Base-by-base conservation (phyloP, 2,797 vertebrate species). In the Otolemur crassicaudatus region DNA sequence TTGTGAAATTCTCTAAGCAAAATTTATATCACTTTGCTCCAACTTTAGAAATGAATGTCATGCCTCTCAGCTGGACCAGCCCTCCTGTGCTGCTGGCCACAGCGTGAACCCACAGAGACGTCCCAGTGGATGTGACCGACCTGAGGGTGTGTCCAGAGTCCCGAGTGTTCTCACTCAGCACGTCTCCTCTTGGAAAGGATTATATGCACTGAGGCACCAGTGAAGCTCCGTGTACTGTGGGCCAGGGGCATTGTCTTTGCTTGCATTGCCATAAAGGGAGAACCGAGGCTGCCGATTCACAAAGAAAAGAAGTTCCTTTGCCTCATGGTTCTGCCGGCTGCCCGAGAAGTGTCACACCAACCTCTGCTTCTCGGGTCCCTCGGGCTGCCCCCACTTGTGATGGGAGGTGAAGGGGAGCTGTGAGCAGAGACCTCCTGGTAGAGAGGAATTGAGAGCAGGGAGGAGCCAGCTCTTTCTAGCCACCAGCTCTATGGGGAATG, bases 151-250 rank as follows among this genome's bases (percentile, higher is more conserved):
- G 23, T 2, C 43, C 4, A 43, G 29, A 2, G 4, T 58, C 81
- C 14, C 0, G 6, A 16, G 7, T 2, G 4, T 22, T 27, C 20
- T 10, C 7, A 0, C 61, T 58, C 11, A 14, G 12, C 0, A 0
- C 2, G 6, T 10, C 37, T 49, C 70, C 4, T 46, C 25, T 53
- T 29, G n/a, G 19, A 80, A 34, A 23, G 16, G 49, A 53, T 53
- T 16, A 53, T 16, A 53, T 53, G 49, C 49, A 16, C 49, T 53
- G 4, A 53, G 49, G 49, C 49, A 53, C 49, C 49, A 53, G 49
- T 53, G 1, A 58, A 34, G n/a, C 1, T 14, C n/a, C 7, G 0
- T 25, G 46, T 65, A 20, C 31, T 53, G 22, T 20, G 19, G 0
- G 3, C 9, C 43, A 34, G 53, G 0, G 19, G 4, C 29, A 20